Evolutionary conservation across 2,888 invertebrate genomes (phyloP).

Genomic region (Spialia ferax): DNA sequence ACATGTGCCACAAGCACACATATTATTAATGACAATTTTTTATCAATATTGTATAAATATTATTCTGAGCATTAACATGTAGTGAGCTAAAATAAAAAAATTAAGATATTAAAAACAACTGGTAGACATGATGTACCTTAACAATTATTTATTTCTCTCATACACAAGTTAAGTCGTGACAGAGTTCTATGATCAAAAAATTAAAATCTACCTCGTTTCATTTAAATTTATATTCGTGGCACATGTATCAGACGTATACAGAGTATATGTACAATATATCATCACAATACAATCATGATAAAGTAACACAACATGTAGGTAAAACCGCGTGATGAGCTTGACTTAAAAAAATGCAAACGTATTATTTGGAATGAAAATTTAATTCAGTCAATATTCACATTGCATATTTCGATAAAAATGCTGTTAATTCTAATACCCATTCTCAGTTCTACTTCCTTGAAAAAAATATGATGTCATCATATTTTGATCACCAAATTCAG

Average conservation of each 20-base stretch:
- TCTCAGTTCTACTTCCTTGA: not conserved
- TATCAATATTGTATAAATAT: not conserved
- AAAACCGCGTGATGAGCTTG: not conserved
- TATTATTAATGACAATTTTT: not conserved
- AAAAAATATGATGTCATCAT: not conserved
- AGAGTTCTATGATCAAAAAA: no score
- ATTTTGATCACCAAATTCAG: not conserved
- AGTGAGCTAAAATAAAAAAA: no score
- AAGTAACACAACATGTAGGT: not conserved
- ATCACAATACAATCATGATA: not conserved
- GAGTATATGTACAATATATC: conserved; percentile 41
- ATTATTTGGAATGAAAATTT: conserved; percentile 57
- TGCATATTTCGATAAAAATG: conserved; percentile 46
- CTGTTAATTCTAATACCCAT: not conserved
- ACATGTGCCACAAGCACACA: not conserved
- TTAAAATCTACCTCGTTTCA: no score
- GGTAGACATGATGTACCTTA: no score
- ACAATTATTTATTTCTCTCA: no score
- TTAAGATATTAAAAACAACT: no score
- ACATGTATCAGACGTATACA: conserved; percentile 37
- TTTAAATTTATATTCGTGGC: conserved; percentile 28
- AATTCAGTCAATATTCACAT: conserved; percentile 56
- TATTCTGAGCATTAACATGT: no score
- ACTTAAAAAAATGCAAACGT: conserved; percentile 42
- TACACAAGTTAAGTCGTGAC: no score